Evolutionary conservation across 2,113 vertebrate genomes (phyloP).

Genomic region (Vombatus ursinus): DNA sequence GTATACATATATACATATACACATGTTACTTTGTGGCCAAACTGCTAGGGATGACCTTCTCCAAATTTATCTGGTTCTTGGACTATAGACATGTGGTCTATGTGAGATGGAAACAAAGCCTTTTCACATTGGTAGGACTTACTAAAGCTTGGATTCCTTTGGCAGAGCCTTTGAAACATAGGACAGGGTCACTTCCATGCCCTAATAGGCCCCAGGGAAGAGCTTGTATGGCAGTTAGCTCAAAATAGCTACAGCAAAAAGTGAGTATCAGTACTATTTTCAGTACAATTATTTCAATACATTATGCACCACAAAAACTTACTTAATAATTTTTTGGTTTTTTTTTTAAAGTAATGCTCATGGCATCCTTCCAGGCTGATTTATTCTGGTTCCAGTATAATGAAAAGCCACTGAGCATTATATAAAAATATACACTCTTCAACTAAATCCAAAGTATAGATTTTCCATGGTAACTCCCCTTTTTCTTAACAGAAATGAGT

Average conservation of each 20-base stretch:
- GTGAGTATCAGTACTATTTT: not conserved
- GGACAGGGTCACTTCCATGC: not conserved
- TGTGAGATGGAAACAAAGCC: not conserved
- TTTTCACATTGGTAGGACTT: not conserved
- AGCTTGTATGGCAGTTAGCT: not conserved
- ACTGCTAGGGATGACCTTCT: not conserved
- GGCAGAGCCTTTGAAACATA: not conserved
- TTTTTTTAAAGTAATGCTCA: not conserved
- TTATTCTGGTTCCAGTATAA: not conserved
- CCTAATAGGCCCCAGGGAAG: not conserved
- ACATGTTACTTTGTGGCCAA: not conserved
- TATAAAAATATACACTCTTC: not conserved
- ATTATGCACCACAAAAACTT: not conserved
- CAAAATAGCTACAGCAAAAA: not conserved
- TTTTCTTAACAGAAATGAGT: not conserved
- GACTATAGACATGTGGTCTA: not conserved
- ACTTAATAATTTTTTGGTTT: not conserved
- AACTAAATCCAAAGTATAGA: not conserved
- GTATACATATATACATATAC: not conserved
- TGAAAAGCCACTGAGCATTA: not conserved
- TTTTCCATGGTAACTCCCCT: not conserved
- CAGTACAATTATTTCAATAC: too few relatives aligned
- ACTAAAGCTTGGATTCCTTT: not conserved
- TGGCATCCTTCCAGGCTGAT: not conserved
- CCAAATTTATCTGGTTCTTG: not conserved